phyloP scores from a whole-genome alignment of 2,797 vertebrate genomes.

The Otolemur crassicaudatus region DNA sequence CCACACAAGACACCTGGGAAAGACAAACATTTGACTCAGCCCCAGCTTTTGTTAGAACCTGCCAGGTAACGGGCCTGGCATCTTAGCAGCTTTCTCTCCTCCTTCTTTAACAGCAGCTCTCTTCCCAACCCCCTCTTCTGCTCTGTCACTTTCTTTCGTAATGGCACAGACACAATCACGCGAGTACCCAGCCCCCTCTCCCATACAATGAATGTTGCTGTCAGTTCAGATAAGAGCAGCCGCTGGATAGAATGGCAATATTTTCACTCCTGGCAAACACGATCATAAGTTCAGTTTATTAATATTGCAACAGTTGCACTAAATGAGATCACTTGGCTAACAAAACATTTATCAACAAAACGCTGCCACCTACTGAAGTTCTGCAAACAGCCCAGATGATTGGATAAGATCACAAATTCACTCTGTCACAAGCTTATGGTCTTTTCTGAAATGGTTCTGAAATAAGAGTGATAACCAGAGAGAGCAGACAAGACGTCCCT shows the following conservation, averaged over 20 bases:
- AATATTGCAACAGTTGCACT: constrained; percentile 91
- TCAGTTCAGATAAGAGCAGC: constrained; percentile 89
- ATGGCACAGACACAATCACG: constrained; percentile 41
- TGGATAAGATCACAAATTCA: constrained; percentile 90
- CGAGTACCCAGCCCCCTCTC: constrained; percentile 58
- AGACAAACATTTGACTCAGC: not conserved
- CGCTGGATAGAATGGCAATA: constrained; percentile 87
- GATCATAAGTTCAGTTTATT: constrained; percentile 91
- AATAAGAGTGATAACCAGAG: constrained; percentile 86
- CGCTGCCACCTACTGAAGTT: constrained; percentile 93
- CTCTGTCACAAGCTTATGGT: constrained; percentile 89
- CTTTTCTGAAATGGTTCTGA: constrained; percentile 86
- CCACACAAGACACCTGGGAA: not conserved
- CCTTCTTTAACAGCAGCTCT: constrained; percentile 51
- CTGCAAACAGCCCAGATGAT: constrained; percentile 90
- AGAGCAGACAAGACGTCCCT: constrained; percentile 85
- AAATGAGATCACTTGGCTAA: constrained; percentile 91
- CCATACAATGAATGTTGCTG: constrained; percentile 86
- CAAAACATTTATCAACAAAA: constrained; percentile 92
- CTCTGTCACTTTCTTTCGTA: constrained; percentile 64
- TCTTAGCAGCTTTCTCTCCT: not conserved
- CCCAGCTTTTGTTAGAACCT: not conserved
- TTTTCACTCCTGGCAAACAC: constrained; percentile 87
- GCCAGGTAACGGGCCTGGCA: not conserved
- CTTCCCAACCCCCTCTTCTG: constrained; percentile 54